Evolutionary conservation across 92 coral and sea anemone genomes (phyloP).

Genomic region (Epizoanthus ramosus): DNA sequence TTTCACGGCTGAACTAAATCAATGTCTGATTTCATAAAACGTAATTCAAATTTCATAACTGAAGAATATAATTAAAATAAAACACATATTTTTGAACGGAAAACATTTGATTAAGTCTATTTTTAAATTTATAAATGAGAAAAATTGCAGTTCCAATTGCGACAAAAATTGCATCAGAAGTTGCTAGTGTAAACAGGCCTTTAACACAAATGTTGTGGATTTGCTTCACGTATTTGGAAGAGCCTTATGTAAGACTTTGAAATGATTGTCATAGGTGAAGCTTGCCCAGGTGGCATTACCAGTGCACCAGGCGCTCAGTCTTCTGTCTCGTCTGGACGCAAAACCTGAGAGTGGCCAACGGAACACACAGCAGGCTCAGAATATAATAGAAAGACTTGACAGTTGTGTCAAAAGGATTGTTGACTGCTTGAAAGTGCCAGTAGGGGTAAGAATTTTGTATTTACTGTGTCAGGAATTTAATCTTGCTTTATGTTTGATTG

Average conservation of each 20-base stretch:
- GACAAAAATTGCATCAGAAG: too few relatives aligned
- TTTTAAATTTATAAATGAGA: too few relatives aligned
- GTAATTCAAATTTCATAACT: too few relatives aligned
- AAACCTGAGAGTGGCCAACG: conserved; percentile 13
- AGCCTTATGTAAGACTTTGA: not conserved
- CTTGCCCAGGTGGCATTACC: conserved; percentile 25
- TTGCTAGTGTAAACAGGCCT: too few relatives aligned
- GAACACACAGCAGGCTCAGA: conserved; percentile 32
- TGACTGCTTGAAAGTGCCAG: conserved; percentile 22
- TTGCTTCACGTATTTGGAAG: not conserved
- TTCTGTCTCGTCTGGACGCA: conserved; percentile 16
- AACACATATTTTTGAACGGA: too few relatives aligned
- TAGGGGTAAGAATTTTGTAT: conserved; percentile 12
- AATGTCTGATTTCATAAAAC: too few relatives aligned
- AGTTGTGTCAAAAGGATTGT: conserved; percentile 32
- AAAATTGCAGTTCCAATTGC: too few relatives aligned
- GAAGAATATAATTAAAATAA: too few relatives aligned
- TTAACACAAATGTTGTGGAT: too few relatives aligned
- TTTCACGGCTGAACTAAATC: too few relatives aligned
- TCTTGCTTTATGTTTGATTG: too few relatives aligned
- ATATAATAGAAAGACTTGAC: conserved; percentile 8
- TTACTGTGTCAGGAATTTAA: not conserved
- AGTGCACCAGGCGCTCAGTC: conserved; percentile 30
- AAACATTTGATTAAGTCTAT: too few relatives aligned
- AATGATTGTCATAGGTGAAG: conserved; percentile 6